Percentiles rank a stretch among this genome's conserved stretches.
These are phyloP conservation scores for Agrochola litura DNA, from an alignment of 2,888 invertebrate species.

Conservation along the genomic window DNA sequence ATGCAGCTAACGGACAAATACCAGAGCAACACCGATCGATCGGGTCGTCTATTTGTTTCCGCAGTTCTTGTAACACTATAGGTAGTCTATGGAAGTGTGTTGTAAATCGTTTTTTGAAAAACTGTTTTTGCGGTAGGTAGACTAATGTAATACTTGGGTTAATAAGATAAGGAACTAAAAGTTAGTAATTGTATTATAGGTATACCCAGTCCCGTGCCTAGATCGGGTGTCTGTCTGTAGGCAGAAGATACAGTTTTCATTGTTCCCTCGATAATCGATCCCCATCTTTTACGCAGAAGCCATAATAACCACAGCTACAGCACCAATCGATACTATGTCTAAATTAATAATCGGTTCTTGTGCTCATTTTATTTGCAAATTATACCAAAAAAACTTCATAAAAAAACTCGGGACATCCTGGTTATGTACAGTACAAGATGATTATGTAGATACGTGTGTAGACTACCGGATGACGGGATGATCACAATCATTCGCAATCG, in stretches of 20 bases:
- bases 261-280: neutral
- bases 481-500: slow-evolving; percentile 49
- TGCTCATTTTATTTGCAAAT: slow-evolving; percentile 10
- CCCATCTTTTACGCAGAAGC: neutral
- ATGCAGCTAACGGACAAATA: slow-evolving; percentile 25
- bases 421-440: slow-evolving; percentile 20
- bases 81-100: neutral
- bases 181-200: neutral
- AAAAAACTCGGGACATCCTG: slow-evolving; percentile 25
- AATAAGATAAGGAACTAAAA: neutral
- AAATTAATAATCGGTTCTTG: slow-evolving; percentile 3
- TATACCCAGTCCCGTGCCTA: neutral
- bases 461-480: slow-evolving; percentile 52
- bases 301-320: neutral
- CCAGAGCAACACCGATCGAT: slow-evolving; percentile 3
- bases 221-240: neutral
- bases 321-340: neutral
- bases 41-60: neutral
- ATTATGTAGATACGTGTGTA: slow-evolving; percentile 26
- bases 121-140: neutral
- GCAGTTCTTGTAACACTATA: neutral
- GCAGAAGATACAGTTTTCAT: neutral
- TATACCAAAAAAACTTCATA: neutral
- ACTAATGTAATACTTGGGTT: neutral
- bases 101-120: neutral